Evolutionary conservation across 30 jellyfish, hydroid and myxozoan species (phyloP).

Genomic region (Sanderia malayensis): DNA sequence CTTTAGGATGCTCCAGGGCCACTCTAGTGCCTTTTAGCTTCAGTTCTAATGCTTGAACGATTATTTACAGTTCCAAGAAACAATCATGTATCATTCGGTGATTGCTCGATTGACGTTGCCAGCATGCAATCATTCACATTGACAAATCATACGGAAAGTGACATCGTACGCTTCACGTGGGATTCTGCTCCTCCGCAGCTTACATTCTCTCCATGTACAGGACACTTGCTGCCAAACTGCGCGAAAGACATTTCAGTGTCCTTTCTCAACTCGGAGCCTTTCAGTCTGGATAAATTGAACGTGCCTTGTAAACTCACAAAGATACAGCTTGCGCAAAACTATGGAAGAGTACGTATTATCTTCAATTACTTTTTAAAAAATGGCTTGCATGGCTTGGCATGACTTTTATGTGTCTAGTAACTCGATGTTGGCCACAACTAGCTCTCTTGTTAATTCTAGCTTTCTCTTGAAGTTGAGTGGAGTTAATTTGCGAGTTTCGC

Average conservation of each 20-base stretch:
- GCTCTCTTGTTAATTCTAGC: no score
- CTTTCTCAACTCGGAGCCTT: conserved; percentile 52
- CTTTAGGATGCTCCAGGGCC: no score
- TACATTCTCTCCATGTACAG: conserved; percentile 75
- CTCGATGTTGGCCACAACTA: no score
- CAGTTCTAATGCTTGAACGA: no score
- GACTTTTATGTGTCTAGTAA: no score
- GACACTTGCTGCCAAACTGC: conserved; percentile 86
- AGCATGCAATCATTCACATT: conserved; percentile 61
- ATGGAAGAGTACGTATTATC: conserved; percentile 37
- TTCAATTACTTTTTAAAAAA: no score
- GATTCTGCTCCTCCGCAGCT: conserved; percentile 66
- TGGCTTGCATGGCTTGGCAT: no score
- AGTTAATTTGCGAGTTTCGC: no score
- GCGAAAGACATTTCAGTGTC: conserved; percentile 78
- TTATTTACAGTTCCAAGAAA: conserved; percentile 63
- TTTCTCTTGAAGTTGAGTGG: no score
- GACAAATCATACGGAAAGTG: conserved; percentile 69
- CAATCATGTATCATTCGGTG: conserved; percentile 75
- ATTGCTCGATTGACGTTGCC: conserved; percentile 56
- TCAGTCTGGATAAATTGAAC: conserved; percentile 40
- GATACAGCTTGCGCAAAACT: conserved; percentile 46
- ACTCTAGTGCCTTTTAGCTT: no score
- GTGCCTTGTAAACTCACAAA: conserved; percentile 68
- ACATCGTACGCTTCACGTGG: conserved; percentile 72